These are phyloP conservation scores for Miichthys miiuy DNA, from an alignment of 2,797 vertebrate genomes.

Conservation along the genomic window DNA sequence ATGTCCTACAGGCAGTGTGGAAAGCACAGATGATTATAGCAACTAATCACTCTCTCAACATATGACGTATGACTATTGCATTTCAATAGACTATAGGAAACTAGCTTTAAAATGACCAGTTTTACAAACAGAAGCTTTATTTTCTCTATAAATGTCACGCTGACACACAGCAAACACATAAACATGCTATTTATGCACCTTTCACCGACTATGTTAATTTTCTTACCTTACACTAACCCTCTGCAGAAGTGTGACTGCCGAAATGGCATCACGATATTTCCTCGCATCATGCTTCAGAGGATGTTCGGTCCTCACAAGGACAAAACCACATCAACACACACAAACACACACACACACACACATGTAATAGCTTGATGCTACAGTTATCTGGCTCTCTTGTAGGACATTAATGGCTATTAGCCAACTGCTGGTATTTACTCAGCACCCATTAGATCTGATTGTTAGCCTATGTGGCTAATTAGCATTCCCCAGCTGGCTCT, in stretches of 20 bases:
- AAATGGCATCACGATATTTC: background rate
- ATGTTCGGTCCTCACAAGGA: slow-evolving; percentile 20
- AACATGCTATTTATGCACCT: background rate
- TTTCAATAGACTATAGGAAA: background rate
- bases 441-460: slow-evolving; percentile 73
- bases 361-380: slow-evolving; percentile 34
- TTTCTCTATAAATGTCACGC: background rate
- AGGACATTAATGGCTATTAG: slow-evolving; percentile 69
- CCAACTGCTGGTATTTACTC: slow-evolving; percentile 72
- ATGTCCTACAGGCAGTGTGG: background rate
- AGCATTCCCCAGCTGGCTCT: slow-evolving; percentile 66
- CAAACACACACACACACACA: slow-evolving; percentile 13
- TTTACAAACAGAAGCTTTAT: background rate
- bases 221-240: background rate
- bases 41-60: background rate
- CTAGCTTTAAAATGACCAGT: background rate
- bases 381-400: slow-evolving; percentile 46
- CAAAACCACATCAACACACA: slow-evolving; percentile 10
- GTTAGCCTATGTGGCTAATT: slow-evolving; percentile 75
- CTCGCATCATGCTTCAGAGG: slow-evolving; percentile 1
- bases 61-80: background rate
- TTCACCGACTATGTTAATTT: background rate
- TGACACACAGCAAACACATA: background rate
- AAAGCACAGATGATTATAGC: background rate
- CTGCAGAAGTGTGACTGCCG: background rate